Evolutionary conservation across 2,888 invertebrate species (phyloP).

Genomic region (Drosophila rellima): DNA sequence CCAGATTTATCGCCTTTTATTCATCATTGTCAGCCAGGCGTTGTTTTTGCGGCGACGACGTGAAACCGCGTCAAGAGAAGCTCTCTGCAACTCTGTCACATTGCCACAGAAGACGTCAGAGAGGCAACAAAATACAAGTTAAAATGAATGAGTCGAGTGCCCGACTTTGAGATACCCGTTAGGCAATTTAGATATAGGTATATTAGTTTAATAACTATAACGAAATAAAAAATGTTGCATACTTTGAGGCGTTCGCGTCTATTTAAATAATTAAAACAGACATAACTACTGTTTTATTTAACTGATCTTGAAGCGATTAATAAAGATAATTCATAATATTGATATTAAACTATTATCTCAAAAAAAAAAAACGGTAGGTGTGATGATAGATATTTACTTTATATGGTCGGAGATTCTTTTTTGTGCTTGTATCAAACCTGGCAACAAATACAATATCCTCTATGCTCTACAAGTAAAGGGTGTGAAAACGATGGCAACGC

Average conservation of each 20-base stretch:
- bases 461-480: neutral
- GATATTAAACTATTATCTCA: neutral
- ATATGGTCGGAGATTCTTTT: neutral
- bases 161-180: neutral
- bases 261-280: neutral
- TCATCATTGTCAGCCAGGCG: conserved; percentile 77
- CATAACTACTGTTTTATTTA: neutral
- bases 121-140: neutral
- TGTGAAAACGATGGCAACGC: conserved; percentile 51
- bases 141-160: neutral
- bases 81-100: neutral
- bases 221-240: neutral
- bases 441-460: neutral
- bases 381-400: neutral
- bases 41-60: conserved; percentile 73
- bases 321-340: neutral
- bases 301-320: neutral
- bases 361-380: neutral
- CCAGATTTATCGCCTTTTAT: conserved; percentile 80
- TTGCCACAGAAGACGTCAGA: neutral
- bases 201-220: neutral
- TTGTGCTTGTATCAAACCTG: neutral
- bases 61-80: conserved; percentile 65
- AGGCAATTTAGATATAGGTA: neutral
- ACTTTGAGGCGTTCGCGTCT: neutral